Conservation (phyloP, 2,797 vertebrate species). For the Myotis vivesi region DNA sequence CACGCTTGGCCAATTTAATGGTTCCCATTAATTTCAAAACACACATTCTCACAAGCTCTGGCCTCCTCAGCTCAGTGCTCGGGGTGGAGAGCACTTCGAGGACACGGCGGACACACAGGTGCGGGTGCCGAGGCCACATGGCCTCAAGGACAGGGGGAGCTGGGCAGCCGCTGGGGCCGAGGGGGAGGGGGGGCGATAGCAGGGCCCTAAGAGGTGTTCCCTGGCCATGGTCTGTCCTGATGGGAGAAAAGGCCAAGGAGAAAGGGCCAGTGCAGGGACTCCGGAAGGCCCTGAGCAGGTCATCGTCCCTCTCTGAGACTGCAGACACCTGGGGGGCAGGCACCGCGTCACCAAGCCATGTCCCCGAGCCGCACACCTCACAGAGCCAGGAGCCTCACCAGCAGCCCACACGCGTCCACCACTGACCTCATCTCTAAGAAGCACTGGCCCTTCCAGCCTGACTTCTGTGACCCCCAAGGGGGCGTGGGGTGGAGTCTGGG, state of each 20-base stretch:
- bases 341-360: accelerated
- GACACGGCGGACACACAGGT: slow-evolving; percentile 6
- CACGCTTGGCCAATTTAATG: slow-evolving; percentile 61
- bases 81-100: neutral
- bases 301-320: neutral
- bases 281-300: neutral
- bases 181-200: accelerated
- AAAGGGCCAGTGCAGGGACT: neutral
- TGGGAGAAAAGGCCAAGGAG: neutral
- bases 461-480: neutral
- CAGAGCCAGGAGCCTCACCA: neutral
- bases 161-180: neutral
- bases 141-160: slow-evolving; percentile 11
- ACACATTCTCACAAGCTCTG: slow-evolving; percentile 44
- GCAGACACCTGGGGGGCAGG: neutral
- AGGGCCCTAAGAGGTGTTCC: neutral
- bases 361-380: neutral
- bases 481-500: accelerated
- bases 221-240: accelerated
- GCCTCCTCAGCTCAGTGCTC: slow-evolving; percentile 42
- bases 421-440: neutral
- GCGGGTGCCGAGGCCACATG: neutral
- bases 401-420: no score
- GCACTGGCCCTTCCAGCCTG: neutral
- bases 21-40: slow-evolving; percentile 72